Base-by-base conservation (phyloP, 2,797 vertebrate genomes). In the Melanotaenia nigrans region DNA sequence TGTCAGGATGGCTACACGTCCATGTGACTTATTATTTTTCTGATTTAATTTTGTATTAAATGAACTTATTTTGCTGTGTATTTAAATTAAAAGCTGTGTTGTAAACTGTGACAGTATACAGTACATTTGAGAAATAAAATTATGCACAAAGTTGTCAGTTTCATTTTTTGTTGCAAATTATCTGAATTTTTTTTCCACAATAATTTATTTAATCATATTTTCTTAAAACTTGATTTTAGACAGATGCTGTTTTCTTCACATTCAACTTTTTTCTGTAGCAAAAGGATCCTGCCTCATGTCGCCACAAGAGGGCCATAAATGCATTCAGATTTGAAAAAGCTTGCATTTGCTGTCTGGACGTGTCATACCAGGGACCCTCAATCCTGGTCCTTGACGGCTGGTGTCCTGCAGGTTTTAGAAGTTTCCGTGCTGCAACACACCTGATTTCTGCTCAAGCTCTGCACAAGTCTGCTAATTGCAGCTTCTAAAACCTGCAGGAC, bases 111-210 rank as follows among this genome's bases (percentile, higher is more conserved):
- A 85, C 64, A 25, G 90, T 90, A 79, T 73, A 74, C 63, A 75
- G 77, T 83, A 82, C 74, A 75, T 89, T 86, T 85, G 71, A 90
- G 77, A 71, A 92, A 90, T 93, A 90, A 93, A 93, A 77, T 20
- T 5, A 73, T 60, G 14, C 36, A 58, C 25, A 20, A 74, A 58
- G 60, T 32, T 16, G 3, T 22, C 13, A 11, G 20, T 18, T 1
- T 35, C 0, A 12, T 1, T 1, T 54, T 30, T 53, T 49, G 0
- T 30, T 36, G 4, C 42, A 3, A 1, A 10, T 54, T 7, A 0
- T 2, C 5, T 12, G 0, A 8, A 25, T 4, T 61, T 28, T 18
- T 28, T 18, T 5, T 24, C 6, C 38, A 14, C 13, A 40, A 16
- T n/a, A 40, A 14, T n/a, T 28, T 42, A 10, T 36, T 10, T 18